phyloP scores from a whole-genome alignment of 2,113 vertebrate species.

The Lepisosteus osseus region DNA sequence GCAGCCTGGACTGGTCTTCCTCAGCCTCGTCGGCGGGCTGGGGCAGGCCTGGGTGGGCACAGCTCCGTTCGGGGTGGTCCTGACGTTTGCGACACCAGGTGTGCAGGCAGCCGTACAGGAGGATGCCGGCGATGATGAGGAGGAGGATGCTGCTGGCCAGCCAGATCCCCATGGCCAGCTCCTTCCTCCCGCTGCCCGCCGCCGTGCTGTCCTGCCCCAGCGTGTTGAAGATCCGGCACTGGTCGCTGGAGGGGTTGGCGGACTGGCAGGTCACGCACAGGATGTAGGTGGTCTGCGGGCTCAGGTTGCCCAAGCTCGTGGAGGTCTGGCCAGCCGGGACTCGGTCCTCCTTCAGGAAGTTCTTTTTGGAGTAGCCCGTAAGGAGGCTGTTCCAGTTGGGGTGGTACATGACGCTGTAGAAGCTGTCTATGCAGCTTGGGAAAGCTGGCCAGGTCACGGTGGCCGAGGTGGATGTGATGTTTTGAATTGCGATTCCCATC shows the following conservation, averaged over 20 bases:
- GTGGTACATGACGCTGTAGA: constrained; percentile 86
- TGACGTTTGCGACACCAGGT: constrained; percentile 55
- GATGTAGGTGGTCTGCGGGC: constrained; percentile 76
- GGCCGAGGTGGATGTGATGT: constrained; percentile 73
- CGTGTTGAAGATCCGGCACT: constrained; percentile 79
- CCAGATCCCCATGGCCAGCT: constrained; percentile 78
- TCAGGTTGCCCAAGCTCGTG: constrained; percentile 71
- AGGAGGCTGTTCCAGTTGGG: constrained; percentile 79
- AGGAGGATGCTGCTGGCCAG: constrained; percentile 77
- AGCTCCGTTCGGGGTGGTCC: constrained; percentile 15
- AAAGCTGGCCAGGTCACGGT: constrained; percentile 70
- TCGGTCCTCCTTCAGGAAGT: constrained; percentile 75
- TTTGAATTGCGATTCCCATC: constrained; percentile 73
- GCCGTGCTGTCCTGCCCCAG: constrained; percentile 46
- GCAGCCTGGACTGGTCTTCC: neutral
- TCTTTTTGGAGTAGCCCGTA: constrained; percentile 72
- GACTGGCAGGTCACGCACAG: constrained; percentile 83
- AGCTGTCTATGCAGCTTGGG: constrained; percentile 70
- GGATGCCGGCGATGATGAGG: constrained; percentile 64
- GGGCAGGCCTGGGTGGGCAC: constrained; percentile 1
- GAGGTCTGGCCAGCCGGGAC: constrained; percentile 74
- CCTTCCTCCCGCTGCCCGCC: constrained; percentile 59
- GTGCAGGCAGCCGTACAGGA: constrained; percentile 76
- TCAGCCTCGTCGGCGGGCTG: fast-evolving
- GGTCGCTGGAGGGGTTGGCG: constrained; percentile 69